These are phyloP conservation scores for Hypocryptadius cinnamomeus DNA, from an alignment of 2,113 vertebrate genomes.

Conservation along the genomic window DNA sequence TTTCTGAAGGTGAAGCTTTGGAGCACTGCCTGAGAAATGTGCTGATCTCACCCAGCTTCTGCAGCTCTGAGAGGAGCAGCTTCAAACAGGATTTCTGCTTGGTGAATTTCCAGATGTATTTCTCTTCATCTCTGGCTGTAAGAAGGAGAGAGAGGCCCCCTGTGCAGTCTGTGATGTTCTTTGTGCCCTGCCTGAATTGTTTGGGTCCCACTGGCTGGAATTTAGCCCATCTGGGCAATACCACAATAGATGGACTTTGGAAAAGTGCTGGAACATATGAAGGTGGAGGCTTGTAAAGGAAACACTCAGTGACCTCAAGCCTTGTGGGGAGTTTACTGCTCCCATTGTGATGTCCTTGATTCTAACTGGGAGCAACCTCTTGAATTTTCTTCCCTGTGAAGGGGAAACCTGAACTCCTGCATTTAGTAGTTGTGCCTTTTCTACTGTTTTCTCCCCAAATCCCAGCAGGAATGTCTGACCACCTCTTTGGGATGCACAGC, in stretches of 20 bases:
- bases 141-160: neutral
- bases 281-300: neutral
- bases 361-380: neutral
- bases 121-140: neutral
- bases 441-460: neutral
- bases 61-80: neutral
- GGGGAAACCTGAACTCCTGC: neutral
- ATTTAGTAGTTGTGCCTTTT: neutral
- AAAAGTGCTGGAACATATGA: neutral
- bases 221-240: neutral
- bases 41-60: neutral
- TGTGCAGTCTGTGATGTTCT: neutral
- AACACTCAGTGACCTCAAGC: neutral
- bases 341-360: neutral
- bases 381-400: neutral
- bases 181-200: neutral
- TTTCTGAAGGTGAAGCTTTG: constrained; percentile 17
- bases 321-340: neutral
- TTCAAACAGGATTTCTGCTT: neutral
- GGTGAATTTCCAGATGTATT: neutral
- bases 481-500: neutral
- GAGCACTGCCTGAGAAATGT: constrained; percentile 11
- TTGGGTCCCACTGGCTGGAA: neutral
- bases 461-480: fast-evolving
- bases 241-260: neutral